Evolutionary conservation across 2,888 invertebrate genomes (phyloP), one percentile per base, ranked within the genome.

Genomic region (Aelia acuminata): DNA sequence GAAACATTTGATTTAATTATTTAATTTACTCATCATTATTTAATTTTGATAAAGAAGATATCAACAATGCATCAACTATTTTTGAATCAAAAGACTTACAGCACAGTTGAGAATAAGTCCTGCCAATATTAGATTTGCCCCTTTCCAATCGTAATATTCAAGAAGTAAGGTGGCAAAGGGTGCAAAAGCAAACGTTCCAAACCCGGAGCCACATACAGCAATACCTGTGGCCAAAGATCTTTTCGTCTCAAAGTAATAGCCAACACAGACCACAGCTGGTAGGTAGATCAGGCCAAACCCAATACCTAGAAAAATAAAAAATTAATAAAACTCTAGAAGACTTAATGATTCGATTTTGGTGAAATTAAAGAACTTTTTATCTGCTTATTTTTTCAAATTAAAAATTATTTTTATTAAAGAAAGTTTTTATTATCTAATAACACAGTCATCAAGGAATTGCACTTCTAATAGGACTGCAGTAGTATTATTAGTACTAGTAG

Each of bases 221-320:
- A 97, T 97, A 88, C 96, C 98, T 87, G 98, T 99, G 85, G 99
- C 99, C 90, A 99, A 93, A 20, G 98, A 98, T 90, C 98, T 94
- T 91, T 97, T 97, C 84, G 98, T 97, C 93, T 99, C 98, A 93
- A 99, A 99, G 93, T 99, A 99, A 93, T 98, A 98, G 11, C 98
- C 98, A 47, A 99, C 98, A 88, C 97, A 97, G 20, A 99, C 98
- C 63, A 99, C 98, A 3, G 99, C 98, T 0, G 99, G 99, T 84
- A 99, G 94, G 93, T 98, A 98, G 91, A 98, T 97, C 93, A 98
- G 95, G 90, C 98, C 98, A 92, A 98, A 97, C 39, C 98, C 98
- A 91, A 98, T 95, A 90, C 98, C 97, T 97, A 93, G 26, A 92
- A 93, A 90, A 90, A 91, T n/a, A 47, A 43, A 35, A 11, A n/a